Base-by-base conservation (phyloP, 2,113 vertebrate species). In the Seriola dumerili region DNA sequence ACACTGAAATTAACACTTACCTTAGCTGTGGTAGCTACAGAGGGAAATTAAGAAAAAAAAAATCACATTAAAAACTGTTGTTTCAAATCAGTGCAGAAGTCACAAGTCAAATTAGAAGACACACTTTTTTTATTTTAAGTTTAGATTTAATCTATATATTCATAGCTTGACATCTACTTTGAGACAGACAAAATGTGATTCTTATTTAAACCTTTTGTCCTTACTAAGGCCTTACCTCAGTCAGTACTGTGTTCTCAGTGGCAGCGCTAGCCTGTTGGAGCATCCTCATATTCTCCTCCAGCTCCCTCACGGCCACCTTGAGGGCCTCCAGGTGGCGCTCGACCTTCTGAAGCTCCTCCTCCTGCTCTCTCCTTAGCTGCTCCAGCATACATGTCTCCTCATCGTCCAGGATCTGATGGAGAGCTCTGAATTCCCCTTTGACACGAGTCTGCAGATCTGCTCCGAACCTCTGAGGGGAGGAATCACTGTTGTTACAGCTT, bases 381-480 rank as follows among this genome's bases (percentile, higher is more conserved):
- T 94, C 92, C 92, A 96, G 85, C 73, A 95, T 72, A 21, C 80
- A 76, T 36, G 81, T 76, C 94, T 97, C 96, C 65, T 96, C 94
- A 4, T 95, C 93, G 21, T 89, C 89, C 85, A 97, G 94, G 76
- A 96, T 93, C 86, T 94, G 93, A 91, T 95, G 95, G 73, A 97
- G 93, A 21, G 21, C 91, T 88, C 92, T 75, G 90, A 97, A 97
- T 71, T 97, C 96, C 0, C 85, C 76, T 9, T 63, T 93, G 71
- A 97, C 93, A 58, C 88, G 93, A 4, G 67, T 82, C 88, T 94
- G 92, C 73, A 98, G 89, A 57, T 97, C 94, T 23, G 70, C 71
- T 14, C 83, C 79, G 0, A 85, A 25, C 84, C 79, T 93, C 94
- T 96, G 63, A 6, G 10, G 40, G 8, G 19, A 62, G 21, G 19